These are phyloP conservation scores for Cryptophagus acutangulus DNA, from an alignment of 2,888 invertebrate genomes.

Conservation along the genomic window DNA sequence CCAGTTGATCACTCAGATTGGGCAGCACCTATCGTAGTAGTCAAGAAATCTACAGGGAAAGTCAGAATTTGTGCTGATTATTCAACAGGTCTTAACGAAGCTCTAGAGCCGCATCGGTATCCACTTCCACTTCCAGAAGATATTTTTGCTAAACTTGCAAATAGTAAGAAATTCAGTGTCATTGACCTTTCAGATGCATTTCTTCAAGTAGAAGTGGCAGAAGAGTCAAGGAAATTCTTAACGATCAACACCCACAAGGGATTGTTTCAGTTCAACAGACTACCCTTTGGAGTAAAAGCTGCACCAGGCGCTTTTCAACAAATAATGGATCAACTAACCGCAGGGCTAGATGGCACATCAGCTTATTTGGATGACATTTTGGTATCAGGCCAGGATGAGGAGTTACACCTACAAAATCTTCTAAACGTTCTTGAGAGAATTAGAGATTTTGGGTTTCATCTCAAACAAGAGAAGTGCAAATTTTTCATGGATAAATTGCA, in stretches of 20 bases:
- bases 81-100: conserved; percentile 16
- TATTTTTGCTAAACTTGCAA: conserved; percentile 13
- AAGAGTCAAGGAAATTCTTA: background rate
- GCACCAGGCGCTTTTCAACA: conserved; percentile 3
- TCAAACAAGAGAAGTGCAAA: conserved; percentile 2
- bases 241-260: conserved; percentile 5
- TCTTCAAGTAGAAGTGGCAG: conserved; percentile 4
- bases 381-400: conserved; percentile 1
- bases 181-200: conserved; percentile 16
- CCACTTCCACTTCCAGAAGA: conserved; percentile 16
- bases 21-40: no score
- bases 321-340: background rate
- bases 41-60: no score
- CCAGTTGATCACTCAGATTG: no score
- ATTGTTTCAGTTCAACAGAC: no score
- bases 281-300: no score
- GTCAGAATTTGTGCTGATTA: conserved; percentile 18
- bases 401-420: background rate
- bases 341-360: background rate
- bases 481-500: background rate
- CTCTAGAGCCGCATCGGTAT: conserved; percentile 19
- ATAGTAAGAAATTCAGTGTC: conserved; percentile 11
- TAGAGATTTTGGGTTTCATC: conserved; percentile 3
- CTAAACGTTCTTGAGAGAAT: conserved; percentile 3
- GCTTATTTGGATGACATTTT: conserved; percentile 11